Base-by-base conservation (phyloP, 2,113 vertebrate genomes). In the Oncorhynchus keta region DNA sequence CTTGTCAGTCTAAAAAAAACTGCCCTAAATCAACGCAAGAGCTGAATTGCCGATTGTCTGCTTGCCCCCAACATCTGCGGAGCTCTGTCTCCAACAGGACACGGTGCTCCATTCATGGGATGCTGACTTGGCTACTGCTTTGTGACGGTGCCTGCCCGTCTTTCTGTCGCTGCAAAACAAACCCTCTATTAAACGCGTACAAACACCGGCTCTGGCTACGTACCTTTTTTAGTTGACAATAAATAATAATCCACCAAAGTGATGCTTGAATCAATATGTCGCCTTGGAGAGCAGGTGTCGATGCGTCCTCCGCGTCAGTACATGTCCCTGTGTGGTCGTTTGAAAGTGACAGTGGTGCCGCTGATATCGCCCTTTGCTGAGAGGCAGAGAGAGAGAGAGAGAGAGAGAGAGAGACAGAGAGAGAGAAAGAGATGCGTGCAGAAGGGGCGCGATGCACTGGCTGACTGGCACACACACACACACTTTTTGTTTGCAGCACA, bases 401-500 rank as follows among this genome's bases (percentile, higher is more conserved):
- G 49, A 72, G 74, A 74, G 66, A 57, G 66, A 70, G 80, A 39
- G 78, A 75, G 66, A 70, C 79, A 39, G 78, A 75, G 71, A 70
- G 79, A 24, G 24, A 24, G 24, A 3, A 90, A 81, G 71, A 69
- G 90, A 87, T 89, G 91, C 83, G 92, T 89, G 87, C 96, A 95
- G 95, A 96, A 95, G 96, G 95, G 94, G 92, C 93, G 83, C 94
- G 94, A 85, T 89, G 94, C 94, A 95, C 93, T 96, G 95, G 94
- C 95, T 95, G 95, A 93, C 95, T 95, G 95, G 93, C 95, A 94
- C 94, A 92, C 95, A 94, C 94, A 94, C 95, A 93, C 96, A 95
- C 96, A 97, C 96, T 95, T 98, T 99, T 98, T 99, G 97, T 99
- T 96, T 95, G 96, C 96, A 84, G 94, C 96, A 95, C 95, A 97